Base-by-base conservation (phyloP, 2,888 invertebrate species). In the Coelinius sp. region DNA sequence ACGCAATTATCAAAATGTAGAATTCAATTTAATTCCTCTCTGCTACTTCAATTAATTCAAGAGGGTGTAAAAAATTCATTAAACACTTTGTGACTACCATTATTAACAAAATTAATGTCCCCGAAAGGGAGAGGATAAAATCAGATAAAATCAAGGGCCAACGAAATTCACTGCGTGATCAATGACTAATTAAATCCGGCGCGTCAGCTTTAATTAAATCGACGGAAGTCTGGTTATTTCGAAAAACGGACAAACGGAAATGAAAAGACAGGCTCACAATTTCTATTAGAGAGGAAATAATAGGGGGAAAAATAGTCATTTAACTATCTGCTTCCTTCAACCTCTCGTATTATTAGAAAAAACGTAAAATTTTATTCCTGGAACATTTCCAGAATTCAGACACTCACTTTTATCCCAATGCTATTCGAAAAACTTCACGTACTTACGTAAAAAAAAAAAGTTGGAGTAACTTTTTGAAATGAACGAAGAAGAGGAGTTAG, bases 341-440 rank as follows among this genome's bases (percentile, higher is more conserved):
- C 14, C n/a, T 8, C 5, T 8, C 5, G 24, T 14, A 35, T 59
- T 59, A 59, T 59, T 59, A 2, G 14, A 35, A 49, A 20, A 31
- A 59, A 59, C 59, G 59, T 35, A 17, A 14, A 1, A 31, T 59
- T 35, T 35, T 59, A 59, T 59, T 59, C 14, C 59, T 59, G 59
- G 35, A 59, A 59, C 35, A 59, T 31, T 59, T 35, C 35, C 59
- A 35, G 35, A 59, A 59, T 35, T 20, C 35, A 20, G 31, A 35
- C 31, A 35, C n/a, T 27, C 6, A 27, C 20, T 59, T 35, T 35
- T 59, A 59, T 31, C 59, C n/a, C 14, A 20, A 59, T 8, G 35
- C 31, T 35, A 59, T 59, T 59, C 35, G 59, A 59, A 59, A 59
- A 59, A 59, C 59, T 59, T 59, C 35, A 35, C 59, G 59, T 35